These are phyloP conservation scores for Heterohyrax brucei DNA, from an alignment of 2,797 vertebrate genomes.

Conservation along the genomic window DNA sequence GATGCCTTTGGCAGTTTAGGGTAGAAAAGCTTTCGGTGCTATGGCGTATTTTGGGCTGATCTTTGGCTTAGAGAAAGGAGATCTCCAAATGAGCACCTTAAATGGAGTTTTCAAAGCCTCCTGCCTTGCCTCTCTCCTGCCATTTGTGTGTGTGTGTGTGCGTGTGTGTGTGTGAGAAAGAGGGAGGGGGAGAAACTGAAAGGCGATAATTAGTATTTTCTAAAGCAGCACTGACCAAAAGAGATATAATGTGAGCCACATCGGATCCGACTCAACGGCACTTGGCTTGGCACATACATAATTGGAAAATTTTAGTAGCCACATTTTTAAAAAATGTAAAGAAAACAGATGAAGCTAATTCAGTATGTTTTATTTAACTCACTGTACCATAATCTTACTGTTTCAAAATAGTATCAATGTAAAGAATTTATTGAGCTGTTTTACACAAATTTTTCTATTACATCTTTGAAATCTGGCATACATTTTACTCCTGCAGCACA, in stretches of 20 bases:
- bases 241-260: background rate
- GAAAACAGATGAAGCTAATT: conserved; percentile 30
- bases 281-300: background rate
- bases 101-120: background rate
- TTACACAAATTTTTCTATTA: background rate
- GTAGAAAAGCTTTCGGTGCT: background rate
- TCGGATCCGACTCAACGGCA: no score
- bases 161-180: background rate
- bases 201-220: background rate
- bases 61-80: background rate
- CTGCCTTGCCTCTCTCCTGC: background rate
- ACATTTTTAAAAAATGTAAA: conserved; percentile 22
- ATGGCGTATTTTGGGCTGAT: background rate
- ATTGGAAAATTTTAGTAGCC: conserved; percentile 1
- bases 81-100: background rate
- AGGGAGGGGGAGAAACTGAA: background rate
- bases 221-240: background rate
- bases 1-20: background rate
- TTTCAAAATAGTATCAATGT: background rate
- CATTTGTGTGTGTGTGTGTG: background rate
- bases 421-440: background rate
- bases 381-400: background rate
- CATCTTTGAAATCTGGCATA: background rate
- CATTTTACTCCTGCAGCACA: background rate
- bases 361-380: background rate